phyloP scores from a whole-genome alignment of 1,140 invertebrate species.

The Rhynchophorus ferrugineus region DNA sequence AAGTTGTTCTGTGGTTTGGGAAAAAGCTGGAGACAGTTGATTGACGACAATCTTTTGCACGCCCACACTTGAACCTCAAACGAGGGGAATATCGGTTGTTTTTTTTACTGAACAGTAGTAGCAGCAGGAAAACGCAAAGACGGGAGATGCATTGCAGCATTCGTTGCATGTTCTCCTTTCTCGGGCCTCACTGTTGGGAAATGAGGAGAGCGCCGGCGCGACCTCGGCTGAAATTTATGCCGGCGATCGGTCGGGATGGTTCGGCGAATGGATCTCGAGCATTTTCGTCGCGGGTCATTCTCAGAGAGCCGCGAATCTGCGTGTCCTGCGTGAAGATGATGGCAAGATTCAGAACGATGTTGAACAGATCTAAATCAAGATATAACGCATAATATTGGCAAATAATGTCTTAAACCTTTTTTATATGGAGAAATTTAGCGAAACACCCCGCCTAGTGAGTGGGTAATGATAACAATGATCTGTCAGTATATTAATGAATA shows the following conservation, averaged over 20 bases:
- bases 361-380: no score
- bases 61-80: background rate
- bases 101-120: background rate
- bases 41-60: background rate
- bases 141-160: conserved; percentile 16
- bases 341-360: no score
- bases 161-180: conserved; percentile 32
- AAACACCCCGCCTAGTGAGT: no score
- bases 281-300: no score
- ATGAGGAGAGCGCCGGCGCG: conserved; percentile 27
- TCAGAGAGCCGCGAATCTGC: no score
- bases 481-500: no score
- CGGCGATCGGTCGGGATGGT: conserved; percentile 12
- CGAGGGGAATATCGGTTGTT: background rate
- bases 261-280: background rate
- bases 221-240: conserved; percentile 30
- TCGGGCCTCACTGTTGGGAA: conserved; percentile 28
- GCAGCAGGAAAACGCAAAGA: background rate
- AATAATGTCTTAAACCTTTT: no score
- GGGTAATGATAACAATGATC: no score
- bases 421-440: no score
- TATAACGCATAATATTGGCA: no score
- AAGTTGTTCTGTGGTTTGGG: background rate
- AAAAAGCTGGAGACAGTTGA: background rate
- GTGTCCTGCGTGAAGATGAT: no score